These are phyloP conservation scores for Tineola bisselliella DNA, from an alignment of 2,888 invertebrate species.

Conservation along the genomic window DNA sequence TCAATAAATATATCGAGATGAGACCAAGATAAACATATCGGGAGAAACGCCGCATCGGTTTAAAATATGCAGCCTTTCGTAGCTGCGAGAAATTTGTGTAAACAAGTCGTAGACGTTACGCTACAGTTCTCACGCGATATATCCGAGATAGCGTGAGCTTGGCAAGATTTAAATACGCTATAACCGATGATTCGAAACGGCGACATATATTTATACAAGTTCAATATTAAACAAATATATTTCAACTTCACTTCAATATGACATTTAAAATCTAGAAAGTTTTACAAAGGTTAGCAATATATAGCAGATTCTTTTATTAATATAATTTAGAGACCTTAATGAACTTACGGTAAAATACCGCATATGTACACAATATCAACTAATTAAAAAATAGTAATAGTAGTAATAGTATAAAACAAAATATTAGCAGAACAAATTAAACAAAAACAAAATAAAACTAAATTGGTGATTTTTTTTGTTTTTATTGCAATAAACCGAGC, in stretches of 20 bases:
- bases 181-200: neutral
- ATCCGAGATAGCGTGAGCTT: slow-evolving; percentile 24
- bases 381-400: too few relatives aligned
- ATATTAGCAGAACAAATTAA: too few relatives aligned
- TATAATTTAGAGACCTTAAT: too few relatives aligned
- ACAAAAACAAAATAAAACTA: too few relatives aligned
- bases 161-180: slow-evolving; percentile 24
- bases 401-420: too few relatives aligned
- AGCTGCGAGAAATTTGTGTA: slow-evolving; percentile 51
- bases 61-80: slow-evolving; percentile 57
- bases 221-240: neutral
- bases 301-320: too few relatives aligned
- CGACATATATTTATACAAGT: neutral
- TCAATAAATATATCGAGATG: slow-evolving; percentile 61
- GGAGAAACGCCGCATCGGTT: slow-evolving; percentile 37
- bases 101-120: slow-evolving; percentile 24
- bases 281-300: too few relatives aligned
- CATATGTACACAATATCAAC: too few relatives aligned
- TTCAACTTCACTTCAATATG: too few relatives aligned
- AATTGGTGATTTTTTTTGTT: too few relatives aligned
- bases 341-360: too few relatives aligned
- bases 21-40: slow-evolving; percentile 60
- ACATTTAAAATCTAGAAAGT: too few relatives aligned
- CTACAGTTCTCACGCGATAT: neutral
- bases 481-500: neutral